Conservation (phyloP, 2,797 vertebrate genomes). For the Notolabrus celidotus region DNA sequence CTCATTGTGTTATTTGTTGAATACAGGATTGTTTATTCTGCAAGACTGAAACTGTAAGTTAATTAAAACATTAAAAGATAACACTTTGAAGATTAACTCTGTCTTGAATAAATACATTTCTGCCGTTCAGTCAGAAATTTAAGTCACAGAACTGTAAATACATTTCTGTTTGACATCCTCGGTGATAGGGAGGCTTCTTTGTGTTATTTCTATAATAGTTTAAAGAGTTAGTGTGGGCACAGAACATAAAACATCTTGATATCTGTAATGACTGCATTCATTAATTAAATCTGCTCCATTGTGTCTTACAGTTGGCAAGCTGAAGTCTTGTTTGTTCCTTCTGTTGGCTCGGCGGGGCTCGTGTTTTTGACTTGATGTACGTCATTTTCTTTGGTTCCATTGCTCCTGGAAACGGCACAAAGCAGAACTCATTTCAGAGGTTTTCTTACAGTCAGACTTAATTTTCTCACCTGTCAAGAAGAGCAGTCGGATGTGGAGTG, state of each 20-base stretch:
- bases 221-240: not conserved
- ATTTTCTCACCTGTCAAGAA: conserved; percentile 11
- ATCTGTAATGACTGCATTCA: not conserved
- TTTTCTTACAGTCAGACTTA: conserved; percentile 11
- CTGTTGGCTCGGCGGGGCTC: conserved; percentile 78
- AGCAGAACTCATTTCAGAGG: conserved; percentile 33
- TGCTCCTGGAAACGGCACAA: conserved; percentile 81
- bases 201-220: not conserved
- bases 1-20: not conserved
- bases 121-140: not conserved
- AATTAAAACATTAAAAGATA: not conserved
- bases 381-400: conserved; percentile 84
- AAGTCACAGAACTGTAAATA: not conserved
- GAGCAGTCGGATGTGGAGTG: conserved; percentile 20
- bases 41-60: not conserved
- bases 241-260: not conserved
- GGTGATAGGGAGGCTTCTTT: no score
- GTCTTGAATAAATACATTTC: not conserved
- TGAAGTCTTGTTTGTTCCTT: conserved; percentile 77
- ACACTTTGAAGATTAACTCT: no score
- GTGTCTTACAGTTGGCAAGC: conserved; percentile 78
- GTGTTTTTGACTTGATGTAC: conserved; percentile 77
- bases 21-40: not conserved
- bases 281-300: not conserved
- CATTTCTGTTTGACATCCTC: no score